A percentile compares a stretch with the other conserved stretches of the same genome.
Evolutionary conservation across 2,113 vertebrate species (phyloP).

Genomic region (Nothobranchius kuhntae): DNA sequence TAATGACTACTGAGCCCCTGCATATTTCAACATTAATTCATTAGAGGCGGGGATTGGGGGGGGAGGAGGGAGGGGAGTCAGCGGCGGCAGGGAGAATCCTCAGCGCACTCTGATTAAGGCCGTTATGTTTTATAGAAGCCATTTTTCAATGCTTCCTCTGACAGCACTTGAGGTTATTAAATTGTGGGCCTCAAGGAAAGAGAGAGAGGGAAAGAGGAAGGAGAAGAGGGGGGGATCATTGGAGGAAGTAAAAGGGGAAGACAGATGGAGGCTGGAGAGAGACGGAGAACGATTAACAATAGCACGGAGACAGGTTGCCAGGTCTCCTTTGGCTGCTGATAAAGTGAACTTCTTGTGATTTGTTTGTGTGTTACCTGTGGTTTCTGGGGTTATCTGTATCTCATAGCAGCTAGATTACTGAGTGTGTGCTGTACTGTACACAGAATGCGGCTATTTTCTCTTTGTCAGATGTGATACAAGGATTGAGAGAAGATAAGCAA

Average conservation of each 20-base stretch:
- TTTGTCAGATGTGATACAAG: constrained; percentile 67
- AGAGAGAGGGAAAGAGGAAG: constrained; percentile 23
- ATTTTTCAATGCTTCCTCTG: constrained; percentile 96
- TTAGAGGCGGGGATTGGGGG: constrained; percentile 86
- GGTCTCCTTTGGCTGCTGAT: constrained; percentile 73
- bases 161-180: constrained; percentile 99
- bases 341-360: constrained; percentile 75
- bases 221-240: constrained; percentile 33
- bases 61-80: constrained; percentile 45
- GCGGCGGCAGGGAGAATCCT: constrained; percentile 83
- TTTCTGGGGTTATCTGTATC: constrained; percentile 74
- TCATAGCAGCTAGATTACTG: constrained; percentile 58
- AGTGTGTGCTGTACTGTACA: constrained; percentile 66
- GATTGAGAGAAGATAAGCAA: constrained; percentile 67
- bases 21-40: constrained; percentile 95
- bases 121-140: constrained; percentile 97
- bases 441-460: constrained; percentile 64
- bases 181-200: constrained; percentile 89
- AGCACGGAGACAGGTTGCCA: constrained; percentile 69
- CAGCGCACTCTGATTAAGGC: constrained; percentile 95
- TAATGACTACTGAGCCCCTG: constrained; percentile 95
- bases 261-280: constrained; percentile 57
- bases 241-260: constrained; percentile 52
- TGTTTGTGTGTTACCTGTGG: constrained; percentile 73
- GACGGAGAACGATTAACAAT: constrained; percentile 70